Evolutionary conservation across 2,888 invertebrate genomes (phyloP).

Genomic region (Sussaba pulchella): DNA sequence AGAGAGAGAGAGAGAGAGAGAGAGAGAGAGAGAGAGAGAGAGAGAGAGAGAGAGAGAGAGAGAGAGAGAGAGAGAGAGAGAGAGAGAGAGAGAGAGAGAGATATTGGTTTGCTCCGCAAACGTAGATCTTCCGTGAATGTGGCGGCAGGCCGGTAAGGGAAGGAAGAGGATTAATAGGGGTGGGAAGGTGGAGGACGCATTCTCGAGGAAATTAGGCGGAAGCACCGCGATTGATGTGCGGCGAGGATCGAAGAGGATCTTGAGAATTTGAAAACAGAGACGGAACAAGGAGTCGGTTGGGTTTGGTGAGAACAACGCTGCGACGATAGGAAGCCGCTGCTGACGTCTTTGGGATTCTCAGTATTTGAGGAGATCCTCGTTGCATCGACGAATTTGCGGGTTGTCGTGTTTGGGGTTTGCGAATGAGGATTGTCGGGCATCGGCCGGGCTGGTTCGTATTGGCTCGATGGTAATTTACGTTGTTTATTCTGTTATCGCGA

Average conservation of each 20-base stretch:
- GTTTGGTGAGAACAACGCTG: constrained; percentile 13
- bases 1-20: too few species aligned
- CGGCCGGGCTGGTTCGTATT: too few species aligned
- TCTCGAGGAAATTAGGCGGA: constrained; percentile 54
- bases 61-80: too few species aligned
- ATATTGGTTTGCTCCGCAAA: neutral
- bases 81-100: too few species aligned
- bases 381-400: too few species aligned
- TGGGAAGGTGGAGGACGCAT: constrained; percentile 18
- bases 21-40: too few species aligned
- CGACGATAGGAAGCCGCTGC: neutral
- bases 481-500: too few species aligned
- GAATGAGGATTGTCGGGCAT: too few species aligned
- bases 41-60: too few species aligned
- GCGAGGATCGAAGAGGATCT: neutral
- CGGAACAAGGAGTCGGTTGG: neutral
- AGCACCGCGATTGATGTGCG: constrained; percentile 20
- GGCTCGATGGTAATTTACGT: too few species aligned
- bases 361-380: neutral
- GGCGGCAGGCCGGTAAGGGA: constrained; percentile 5
- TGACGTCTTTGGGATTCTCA: neutral
- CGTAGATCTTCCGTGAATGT: neutral
- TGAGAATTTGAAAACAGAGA: constrained; percentile 20
- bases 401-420: too few species aligned
- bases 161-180: neutral